Base-by-base conservation (phyloP, 2,888 invertebrate species). In the Dorcus parallelipipedus region DNA sequence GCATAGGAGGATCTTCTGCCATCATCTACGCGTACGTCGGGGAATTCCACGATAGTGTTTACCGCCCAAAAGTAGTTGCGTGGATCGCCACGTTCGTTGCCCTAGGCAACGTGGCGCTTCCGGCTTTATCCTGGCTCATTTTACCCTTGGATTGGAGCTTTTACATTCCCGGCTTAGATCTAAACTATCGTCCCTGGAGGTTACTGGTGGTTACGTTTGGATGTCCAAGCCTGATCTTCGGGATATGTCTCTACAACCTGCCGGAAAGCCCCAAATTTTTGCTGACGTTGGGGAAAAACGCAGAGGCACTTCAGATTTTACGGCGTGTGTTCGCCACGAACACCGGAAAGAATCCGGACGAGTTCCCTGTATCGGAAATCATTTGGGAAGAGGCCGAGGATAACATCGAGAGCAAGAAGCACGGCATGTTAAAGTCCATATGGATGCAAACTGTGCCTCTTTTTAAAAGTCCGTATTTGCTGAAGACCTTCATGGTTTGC, bases 21-120 rank as follows among this genome's bases (percentile, higher is more conserved):
- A 78, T 81, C 7, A 73, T 82, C 2, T 83, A 81, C 63, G 81
- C 81, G 2, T 83, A 80, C 65, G 72, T 80, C 10, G 81, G 83
- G 7, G 83, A 83, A 69, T 82, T 82, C 64, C 82, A 82, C 62
- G 77, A 79, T 26, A 70, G 76, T 41, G 73, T 70, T 49, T 75
- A 77, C 43, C 75, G 82, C 8, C 79, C 82, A 1, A 79, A 79
- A 66, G 78, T 76, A 0, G 71, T 78, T 26, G 71, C 78, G 0
- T 77, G 76, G 73, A 73, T 78, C 60, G 73, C 76, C 9, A 71
- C 76, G 4, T 78, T 78, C 59, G 76, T 78, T 3, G 77, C 78
- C 6, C 64, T 75, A 9, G 78, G 74, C 9, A 76, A 76, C 60
- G 73, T 76, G 58, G 69, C 71, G 33, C 66, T 79, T 49, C 77